Evolutionary conservation across 2,797 vertebrate species (phyloP).

Genomic region (Hippoglossus hippoglossus): DNA sequence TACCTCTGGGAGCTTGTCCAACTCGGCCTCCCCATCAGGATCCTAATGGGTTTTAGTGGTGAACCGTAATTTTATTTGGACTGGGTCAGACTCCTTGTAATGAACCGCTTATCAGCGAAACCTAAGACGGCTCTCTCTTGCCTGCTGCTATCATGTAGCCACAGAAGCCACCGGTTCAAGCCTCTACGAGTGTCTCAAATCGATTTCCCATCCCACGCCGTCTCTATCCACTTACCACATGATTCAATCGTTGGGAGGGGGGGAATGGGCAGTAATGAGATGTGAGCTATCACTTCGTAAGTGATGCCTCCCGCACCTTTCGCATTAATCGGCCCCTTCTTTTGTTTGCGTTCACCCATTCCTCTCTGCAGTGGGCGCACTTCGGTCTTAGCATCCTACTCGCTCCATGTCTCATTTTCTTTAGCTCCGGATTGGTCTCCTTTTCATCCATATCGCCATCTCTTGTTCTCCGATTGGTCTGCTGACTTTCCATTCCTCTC

Average conservation of each 20-base stretch:
- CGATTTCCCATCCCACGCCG: conserved; percentile 58
- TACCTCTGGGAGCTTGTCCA: conserved; percentile 36
- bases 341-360: conserved; percentile 16
- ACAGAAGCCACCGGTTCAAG: conserved; percentile 56
- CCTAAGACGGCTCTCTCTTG: conserved; percentile 59
- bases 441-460: conserved; percentile 25
- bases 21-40: conserved; percentile 23
- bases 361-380: not conserved
- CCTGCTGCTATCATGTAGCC: conserved; percentile 76
- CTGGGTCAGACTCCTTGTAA: conserved; percentile 67
- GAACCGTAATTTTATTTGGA: conserved; percentile 75
- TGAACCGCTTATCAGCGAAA: conserved; percentile 79
- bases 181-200: conserved; percentile 56
- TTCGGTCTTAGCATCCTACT: conserved; percentile 6
- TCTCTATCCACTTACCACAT: conserved; percentile 70
- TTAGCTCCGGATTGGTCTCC: conserved; percentile 15
- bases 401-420: conserved; percentile 12
- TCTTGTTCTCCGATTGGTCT: conserved; percentile 32
- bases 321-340: conserved; percentile 38
- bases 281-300: conserved; percentile 68
- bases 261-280: conserved; percentile 61
- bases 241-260: conserved; percentile 68
- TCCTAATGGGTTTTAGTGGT: conserved; percentile 73
- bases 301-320: conserved; percentile 67
- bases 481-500: conserved; percentile 16